These are phyloP conservation scores for Heteronetta atricapilla DNA, from an alignment of 2,113 vertebrate species.

Conservation along the genomic window DNA sequence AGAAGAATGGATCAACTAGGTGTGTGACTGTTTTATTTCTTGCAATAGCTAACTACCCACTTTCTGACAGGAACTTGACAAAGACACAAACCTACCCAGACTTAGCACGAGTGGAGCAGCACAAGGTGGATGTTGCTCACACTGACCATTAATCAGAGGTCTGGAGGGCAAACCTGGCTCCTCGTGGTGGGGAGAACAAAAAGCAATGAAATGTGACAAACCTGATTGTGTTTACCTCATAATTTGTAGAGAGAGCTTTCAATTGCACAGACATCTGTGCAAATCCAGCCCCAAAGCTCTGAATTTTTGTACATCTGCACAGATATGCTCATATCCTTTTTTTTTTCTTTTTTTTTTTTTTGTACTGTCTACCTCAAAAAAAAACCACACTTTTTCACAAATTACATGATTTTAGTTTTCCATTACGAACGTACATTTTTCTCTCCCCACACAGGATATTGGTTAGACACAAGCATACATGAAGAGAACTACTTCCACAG, in stretches of 20 bases:
- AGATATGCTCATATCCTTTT: background rate
- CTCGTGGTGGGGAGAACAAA: background rate
- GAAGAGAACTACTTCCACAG: background rate
- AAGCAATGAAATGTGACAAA: background rate
- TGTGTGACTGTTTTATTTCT: background rate
- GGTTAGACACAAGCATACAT: background rate
- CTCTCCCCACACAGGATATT: conserved; percentile 39
- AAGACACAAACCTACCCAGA: background rate
- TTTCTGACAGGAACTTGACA: background rate
- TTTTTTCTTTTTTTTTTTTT: conserved; percentile 21
- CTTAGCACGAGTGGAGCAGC: background rate
- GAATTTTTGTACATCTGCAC: background rate
- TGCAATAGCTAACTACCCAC: background rate
- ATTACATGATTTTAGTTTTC: conserved; percentile 12
- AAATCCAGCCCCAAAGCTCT: background rate
- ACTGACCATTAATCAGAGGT: background rate
- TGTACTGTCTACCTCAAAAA: background rate
- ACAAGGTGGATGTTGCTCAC: background rate
- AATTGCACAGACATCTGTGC: background rate
- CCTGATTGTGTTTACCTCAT: fast-evolving
- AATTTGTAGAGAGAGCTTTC: background rate
- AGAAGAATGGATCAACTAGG: background rate
- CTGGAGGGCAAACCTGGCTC: background rate
- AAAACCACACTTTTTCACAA: background rate
- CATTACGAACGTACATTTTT: background rate